A percentile compares a stretch with the other conserved stretches of the same genome.
Conservation (phyloP, 2,797 vertebrate genomes). For the Pseudotriccus pelzelni region DNA sequence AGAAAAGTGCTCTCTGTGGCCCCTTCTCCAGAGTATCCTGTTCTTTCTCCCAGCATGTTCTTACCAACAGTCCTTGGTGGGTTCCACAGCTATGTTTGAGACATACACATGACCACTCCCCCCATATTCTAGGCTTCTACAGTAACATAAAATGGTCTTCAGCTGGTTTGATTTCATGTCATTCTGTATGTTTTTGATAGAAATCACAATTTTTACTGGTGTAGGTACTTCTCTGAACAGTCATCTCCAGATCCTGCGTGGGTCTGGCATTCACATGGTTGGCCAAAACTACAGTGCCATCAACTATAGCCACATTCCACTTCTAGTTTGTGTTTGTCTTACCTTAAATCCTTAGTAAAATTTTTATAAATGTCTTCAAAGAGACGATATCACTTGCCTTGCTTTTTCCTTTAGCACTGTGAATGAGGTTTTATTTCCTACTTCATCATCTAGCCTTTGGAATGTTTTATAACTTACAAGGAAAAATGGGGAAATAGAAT, state of each 20-base stretch:
- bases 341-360: background rate
- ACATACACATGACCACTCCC: rapidly evolving
- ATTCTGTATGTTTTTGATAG: background rate
- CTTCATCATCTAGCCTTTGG: background rate
- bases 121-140: background rate
- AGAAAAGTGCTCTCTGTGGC: background rate
- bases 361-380: background rate
- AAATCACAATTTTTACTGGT: background rate
- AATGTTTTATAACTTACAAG: background rate
- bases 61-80: background rate
- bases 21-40: background rate
- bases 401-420: background rate
- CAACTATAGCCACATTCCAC: background rate
- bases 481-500: background rate
- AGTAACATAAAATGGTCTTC: background rate
- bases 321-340: background rate
- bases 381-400: background rate
- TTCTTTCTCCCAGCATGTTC: background rate
- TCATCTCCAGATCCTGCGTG: background rate
- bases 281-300: background rate
- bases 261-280: rapidly evolving
- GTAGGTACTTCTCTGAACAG: background rate
- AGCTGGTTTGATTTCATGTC: background rate
- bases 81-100: background rate
- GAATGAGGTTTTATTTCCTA: background rate